These are phyloP conservation scores for Corythornis madagascariensis DNA, from an alignment of 2,113 vertebrate species.

Conservation along the genomic window DNA sequence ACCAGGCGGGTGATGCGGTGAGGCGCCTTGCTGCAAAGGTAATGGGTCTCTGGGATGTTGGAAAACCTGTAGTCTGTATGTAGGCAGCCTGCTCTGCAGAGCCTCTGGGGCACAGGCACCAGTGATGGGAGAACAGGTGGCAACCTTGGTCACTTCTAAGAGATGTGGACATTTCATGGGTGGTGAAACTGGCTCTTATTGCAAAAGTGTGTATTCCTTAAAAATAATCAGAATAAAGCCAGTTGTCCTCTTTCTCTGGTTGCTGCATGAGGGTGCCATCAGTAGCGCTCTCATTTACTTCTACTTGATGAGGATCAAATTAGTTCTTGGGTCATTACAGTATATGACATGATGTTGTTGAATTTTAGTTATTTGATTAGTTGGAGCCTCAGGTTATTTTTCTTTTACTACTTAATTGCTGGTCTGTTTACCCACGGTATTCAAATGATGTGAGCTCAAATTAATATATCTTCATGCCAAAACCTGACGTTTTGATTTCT, in stretches of 20 bases:
- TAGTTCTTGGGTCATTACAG: not conserved
- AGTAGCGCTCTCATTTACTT: not conserved
- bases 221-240: not conserved
- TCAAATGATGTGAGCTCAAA: not conserved
- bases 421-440: not conserved
- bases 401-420: not conserved
- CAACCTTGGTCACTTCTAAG: not conserved
- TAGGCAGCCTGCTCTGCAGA: not conserved
- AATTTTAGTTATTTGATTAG: not conserved
- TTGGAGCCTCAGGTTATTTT: not conserved
- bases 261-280: not conserved
- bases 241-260: not conserved
- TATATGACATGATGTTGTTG: not conserved
- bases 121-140: not conserved
- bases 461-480: not conserved
- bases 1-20: slow-evolving; percentile 80
- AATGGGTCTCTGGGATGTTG: no score
- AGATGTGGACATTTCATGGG: fast-evolving
- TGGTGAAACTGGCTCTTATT: not conserved
- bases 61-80: not conserved
- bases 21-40: slow-evolving; percentile 90
- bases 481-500: not conserved
- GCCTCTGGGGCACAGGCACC: not conserved
- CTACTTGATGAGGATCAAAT: not conserved
- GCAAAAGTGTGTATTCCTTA: no score